A percentile compares a stretch with the other conserved stretches of the same genome.
Evolutionary conservation across 2,113 vertebrate genomes (phyloP).

Genomic region (Aix galericulata): DNA sequence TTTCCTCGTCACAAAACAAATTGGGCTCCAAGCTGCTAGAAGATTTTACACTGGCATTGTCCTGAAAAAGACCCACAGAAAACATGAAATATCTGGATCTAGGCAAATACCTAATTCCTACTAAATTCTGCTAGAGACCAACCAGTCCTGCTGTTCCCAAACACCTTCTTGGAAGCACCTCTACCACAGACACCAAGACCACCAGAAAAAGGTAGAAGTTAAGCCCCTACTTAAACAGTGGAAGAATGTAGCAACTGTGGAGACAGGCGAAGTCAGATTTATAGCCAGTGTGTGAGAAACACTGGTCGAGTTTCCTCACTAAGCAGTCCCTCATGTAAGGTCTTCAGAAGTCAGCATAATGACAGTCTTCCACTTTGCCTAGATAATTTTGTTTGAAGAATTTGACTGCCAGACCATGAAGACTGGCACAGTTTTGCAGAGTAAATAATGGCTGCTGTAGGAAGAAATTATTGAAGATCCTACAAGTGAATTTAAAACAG

Average conservation of each 20-base stretch:
- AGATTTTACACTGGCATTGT: constrained; percentile 94
- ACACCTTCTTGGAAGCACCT: background rate
- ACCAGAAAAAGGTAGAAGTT: background rate
- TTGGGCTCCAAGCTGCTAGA: constrained; percentile 87
- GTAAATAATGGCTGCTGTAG: background rate
- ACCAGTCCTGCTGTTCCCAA: background rate
- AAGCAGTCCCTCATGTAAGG: background rate
- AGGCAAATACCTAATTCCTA: background rate
- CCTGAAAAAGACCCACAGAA: constrained; percentile 77
- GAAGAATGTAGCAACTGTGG: background rate
- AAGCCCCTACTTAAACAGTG: background rate
- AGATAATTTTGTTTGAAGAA: background rate
- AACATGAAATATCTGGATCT: background rate
- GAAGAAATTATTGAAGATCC: background rate
- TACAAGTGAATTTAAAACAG: background rate
- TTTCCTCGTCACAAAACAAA: constrained; percentile 98
- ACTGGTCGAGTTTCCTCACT: background rate
- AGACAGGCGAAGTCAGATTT: background rate
- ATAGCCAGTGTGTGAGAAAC: background rate
- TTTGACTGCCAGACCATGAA: background rate
- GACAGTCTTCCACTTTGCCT: background rate
- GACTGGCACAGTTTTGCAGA: background rate
- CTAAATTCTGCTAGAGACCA: background rate
- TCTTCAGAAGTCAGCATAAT: background rate
- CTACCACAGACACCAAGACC: background rate